These are phyloP conservation scores for Leptinotarsa rubiginosa DNA, from an alignment of 2,888 invertebrate genomes.

Conservation along the genomic window DNA sequence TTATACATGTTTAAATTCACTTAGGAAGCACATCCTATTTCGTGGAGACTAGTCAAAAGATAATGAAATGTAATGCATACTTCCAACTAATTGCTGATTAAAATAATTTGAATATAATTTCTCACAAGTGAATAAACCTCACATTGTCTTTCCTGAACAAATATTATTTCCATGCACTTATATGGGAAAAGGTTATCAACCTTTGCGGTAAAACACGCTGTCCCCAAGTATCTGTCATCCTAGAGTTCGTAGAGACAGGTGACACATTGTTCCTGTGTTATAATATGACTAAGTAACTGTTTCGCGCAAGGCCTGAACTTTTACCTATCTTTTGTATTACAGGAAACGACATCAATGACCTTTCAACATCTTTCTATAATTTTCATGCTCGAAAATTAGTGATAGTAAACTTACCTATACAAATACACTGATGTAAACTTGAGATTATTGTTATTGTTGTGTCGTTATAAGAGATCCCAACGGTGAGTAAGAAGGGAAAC, in stretches of 20 bases:
- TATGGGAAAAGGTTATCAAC: conserved; percentile 35
- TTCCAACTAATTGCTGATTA: conserved; percentile 18
- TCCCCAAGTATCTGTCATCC: conserved; percentile 31
- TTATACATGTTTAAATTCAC: too few species aligned
- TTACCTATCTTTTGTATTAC: neutral
- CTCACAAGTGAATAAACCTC: conserved; percentile 22
- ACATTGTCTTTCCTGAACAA: conserved; percentile 27
- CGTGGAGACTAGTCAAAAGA: neutral
- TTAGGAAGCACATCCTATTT: neutral
- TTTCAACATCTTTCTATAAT: conserved; percentile 10
- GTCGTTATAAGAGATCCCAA: conserved; percentile 39
- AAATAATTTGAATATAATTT: conserved; percentile 8
- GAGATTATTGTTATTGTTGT: conserved; percentile 14
- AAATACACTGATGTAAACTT: conserved; percentile 3
- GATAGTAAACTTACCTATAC: neutral
- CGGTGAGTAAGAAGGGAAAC: conserved; percentile 46
- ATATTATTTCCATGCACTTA: conserved; percentile 35
- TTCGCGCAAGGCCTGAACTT: neutral
- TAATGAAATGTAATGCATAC: neutral
- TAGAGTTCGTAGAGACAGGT: conserved; percentile 19
- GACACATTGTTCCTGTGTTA: conserved; percentile 9
- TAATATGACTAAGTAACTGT: conserved; percentile 17
- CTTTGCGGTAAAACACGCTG: conserved; percentile 39
- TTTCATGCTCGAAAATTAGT: neutral
- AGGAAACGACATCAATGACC: neutral